These are phyloP conservation scores for Cottoperca gobio DNA, from an alignment of 2,797 vertebrate genomes.

Conservation along the genomic window DNA sequence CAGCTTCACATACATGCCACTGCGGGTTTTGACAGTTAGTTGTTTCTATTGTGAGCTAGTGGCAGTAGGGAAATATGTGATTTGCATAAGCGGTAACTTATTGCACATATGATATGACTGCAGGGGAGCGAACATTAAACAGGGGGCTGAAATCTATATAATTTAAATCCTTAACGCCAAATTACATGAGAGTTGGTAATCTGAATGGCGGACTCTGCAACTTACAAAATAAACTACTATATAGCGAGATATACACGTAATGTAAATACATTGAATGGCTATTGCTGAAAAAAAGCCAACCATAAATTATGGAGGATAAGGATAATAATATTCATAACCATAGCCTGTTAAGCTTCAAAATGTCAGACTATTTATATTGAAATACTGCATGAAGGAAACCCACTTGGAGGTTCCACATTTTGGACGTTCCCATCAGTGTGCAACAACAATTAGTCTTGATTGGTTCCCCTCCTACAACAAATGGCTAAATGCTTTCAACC, in stretches of 20 bases:
- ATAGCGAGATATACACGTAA: background rate
- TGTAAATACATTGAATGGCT: background rate
- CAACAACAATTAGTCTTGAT: slow-evolving; percentile 56
- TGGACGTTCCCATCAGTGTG: slow-evolving; percentile 30
- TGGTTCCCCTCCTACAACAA: slow-evolving; percentile 41
- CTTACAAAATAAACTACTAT: background rate
- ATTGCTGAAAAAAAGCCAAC: background rate
- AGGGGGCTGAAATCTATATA: no score
- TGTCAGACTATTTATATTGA: background rate
- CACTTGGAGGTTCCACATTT: slow-evolving; percentile 20
- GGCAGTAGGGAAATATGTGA: background rate
- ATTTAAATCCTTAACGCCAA: no score
- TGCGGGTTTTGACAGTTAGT: background rate
- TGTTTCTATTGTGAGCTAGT: background rate
- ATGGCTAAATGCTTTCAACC: slow-evolving; percentile 38
- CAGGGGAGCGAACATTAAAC: background rate
- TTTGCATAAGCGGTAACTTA: background rate
- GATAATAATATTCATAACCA: no score
- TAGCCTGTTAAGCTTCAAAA: background rate
- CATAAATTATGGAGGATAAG: no score
- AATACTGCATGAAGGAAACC: background rate
- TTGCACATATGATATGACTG: background rate
- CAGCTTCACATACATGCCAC: background rate
- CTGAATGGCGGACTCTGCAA: background rate
- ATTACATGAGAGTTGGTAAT: background rate